These are phyloP conservation scores for Zophobas atratus DNA, from an alignment of 1,140 invertebrate species.

Conservation along the genomic window DNA sequence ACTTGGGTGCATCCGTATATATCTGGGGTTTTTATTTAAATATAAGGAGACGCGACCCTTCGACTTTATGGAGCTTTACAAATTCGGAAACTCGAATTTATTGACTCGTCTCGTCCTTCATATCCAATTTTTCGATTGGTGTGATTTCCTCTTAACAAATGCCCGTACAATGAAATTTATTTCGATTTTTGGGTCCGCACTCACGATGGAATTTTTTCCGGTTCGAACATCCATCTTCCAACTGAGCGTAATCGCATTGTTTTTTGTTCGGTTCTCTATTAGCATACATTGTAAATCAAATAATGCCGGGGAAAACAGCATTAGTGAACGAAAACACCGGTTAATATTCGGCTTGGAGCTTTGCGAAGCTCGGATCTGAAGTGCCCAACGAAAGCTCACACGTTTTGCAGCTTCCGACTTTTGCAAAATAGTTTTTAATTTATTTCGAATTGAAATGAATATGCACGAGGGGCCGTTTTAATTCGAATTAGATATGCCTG, in stretches of 20 bases:
- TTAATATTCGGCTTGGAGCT: conserved; percentile 42
- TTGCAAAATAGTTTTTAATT: conserved; percentile 48
- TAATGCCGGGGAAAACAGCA: conserved; percentile 41
- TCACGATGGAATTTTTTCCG: conserved; percentile 23
- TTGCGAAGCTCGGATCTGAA: conserved; percentile 22
- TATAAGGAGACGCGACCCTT: conserved; percentile 21
- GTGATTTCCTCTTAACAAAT: conserved; percentile 17
- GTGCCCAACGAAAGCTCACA: conserved; percentile 15
- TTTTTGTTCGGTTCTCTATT: conserved; percentile 43
- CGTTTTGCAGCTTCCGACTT: conserved; percentile 20
- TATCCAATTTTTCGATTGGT: conserved; percentile 19
- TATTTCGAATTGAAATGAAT: conserved; percentile 49
- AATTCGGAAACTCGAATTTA: conserved; percentile 25
- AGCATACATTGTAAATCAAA: conserved; percentile 43
- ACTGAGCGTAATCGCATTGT: conserved; percentile 40
- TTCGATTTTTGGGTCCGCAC: conserved; percentile 19
- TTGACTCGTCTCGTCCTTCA: conserved; percentile 12
- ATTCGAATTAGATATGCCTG: conserved; percentile 49
- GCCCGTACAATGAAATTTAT: conserved; percentile 13
- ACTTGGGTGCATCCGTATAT: conserved; percentile 30
- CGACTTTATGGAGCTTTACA: conserved; percentile 37
- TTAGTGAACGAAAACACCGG: conserved; percentile 41
- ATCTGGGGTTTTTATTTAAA: conserved; percentile 35
- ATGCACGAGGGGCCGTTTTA: conserved; percentile 44
- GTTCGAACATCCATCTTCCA: conserved; percentile 29